phyloP scores from a whole-genome alignment of 35 echinoderm and acorn worm genomes.

The Nesometra sesokonis region DNA sequence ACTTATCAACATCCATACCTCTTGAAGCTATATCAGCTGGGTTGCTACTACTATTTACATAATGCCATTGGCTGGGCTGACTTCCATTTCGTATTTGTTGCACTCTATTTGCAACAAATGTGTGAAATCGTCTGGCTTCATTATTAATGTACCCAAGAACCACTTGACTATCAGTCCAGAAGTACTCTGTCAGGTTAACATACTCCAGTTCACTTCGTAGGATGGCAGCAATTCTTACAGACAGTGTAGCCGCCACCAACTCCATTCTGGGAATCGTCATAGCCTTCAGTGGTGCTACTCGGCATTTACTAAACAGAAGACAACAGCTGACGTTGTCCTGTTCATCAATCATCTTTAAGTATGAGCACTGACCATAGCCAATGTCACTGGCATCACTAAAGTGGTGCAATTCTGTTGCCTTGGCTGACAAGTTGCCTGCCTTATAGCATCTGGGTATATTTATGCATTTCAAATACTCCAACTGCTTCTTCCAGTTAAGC shows the following conservation, averaged over 20 bases:
- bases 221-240: conserved; percentile 20
- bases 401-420: conserved; percentile 45
- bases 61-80: conserved; percentile 36
- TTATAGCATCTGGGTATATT: conserved; percentile 44
- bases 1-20: neutral
- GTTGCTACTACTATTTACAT: conserved; percentile 21
- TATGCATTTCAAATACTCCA: neutral
- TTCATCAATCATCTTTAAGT: conserved; percentile 32
- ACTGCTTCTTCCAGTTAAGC: neutral
- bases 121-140: conserved; percentile 38
- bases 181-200: conserved; percentile 7
- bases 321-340: conserved; percentile 8
- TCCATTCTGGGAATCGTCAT: conserved; percentile 55
- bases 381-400: conserved; percentile 52
- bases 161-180: conserved; percentile 56
- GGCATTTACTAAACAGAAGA: conserved; percentile 38
- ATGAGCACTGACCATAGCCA: conserved; percentile 51
- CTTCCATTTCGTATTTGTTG: conserved; percentile 23
- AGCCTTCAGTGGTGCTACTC: conserved; percentile 40
- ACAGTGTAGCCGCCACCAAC: conserved; percentile 24
- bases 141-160: conserved; percentile 54
- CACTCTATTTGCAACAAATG: conserved; percentile 48
- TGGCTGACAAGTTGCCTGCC: neutral
- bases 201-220: neutral
- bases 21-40: conserved; percentile 36